Base-by-base conservation (phyloP, 2,888 invertebrate genomes). In the Argynnis bischoffii region DNA sequence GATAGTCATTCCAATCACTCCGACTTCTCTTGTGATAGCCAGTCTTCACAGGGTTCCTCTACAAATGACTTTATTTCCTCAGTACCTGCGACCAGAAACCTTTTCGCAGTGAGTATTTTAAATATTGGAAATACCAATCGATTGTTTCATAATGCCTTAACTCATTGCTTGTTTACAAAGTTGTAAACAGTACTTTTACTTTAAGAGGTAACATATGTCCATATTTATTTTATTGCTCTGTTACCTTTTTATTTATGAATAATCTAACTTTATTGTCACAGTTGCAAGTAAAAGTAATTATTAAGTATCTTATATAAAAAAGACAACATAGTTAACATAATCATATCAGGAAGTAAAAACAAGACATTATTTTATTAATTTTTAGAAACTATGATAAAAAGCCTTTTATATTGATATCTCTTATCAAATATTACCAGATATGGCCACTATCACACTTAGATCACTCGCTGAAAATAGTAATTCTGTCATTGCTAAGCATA, bases 1-100 rank as follows among this genome's bases (percentile, higher is more conserved):
- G 94, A 94, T 82, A 93, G 89, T 76, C 90, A 93, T 75, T 94
- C 94, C 75, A 94, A 94, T 83, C 94, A 94, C 80, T 94, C 94
- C 69, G 94, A 94, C 85, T 93, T 89, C 75, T 94, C 94, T 72
- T 93, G 93, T 82, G 94, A 94, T 81, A 94, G 94, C 79, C 94
- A 94, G 74, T 93, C 93, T 16, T 94, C 94, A 55, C 94, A 94
- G 80, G 93, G 89, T 70, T 94, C 94, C 41, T 87, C 93, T 74
- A 89, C 92, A 83, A 90, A 90, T 88, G 93, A 92, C 74, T 89
- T 85, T 77, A 78, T 84, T 74, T 85, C 87, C 14, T 79, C 90
- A 26, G 79, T 84, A 69, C 85, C 88, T 66, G 81, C 85, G 41
- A 85, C 92, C 55, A 85, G 91, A 77, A 78, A 90, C 63, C 79